Base-by-base conservation (phyloP, 2,888 invertebrate genomes). In the Perithous albicinctus region DNA sequence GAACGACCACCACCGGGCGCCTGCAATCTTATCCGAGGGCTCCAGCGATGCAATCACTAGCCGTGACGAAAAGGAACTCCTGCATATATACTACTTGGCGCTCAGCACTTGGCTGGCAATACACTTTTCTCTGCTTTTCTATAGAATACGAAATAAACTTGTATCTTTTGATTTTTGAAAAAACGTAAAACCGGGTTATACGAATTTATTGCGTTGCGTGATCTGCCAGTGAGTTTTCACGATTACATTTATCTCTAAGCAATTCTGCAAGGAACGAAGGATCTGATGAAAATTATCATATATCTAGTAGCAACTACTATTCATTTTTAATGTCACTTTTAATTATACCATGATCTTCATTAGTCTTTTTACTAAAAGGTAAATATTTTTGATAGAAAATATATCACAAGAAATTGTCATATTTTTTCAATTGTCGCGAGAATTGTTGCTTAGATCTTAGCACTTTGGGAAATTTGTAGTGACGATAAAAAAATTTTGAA, bases 41-140 rank as follows among this genome's bases (percentile, higher is more conserved):
- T 74, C 46, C 63, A 48, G 32, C 78, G 73, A 78, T 74, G 81
- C 78, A 59, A 74, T 82, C 81, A 70, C 81, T 51, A 70, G 43
- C 81, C 81, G 81, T 82, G 81, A 82, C 81, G 78, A 74, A 41
- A 82, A 78, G 78, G 64, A 82, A 74, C 77, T 81, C 23, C 69
- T 51, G 69, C 67, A 66, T 66, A 38, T 20, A 32, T 54, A 41
- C 54, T 59, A 35, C 72, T 23, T 38, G 29, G 41, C 54, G 26
- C 38, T 6, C 59, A 15, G 26, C 41, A 35, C 51, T 56, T 29
- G 26, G 69, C 23, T 41, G 15, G 10, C 15, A n/a, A 23, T 20
- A 35, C 8, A 41, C 38, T 59, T 59, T n/a, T 38, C 23, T 63
- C 8, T 2, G 1, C 3, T 74, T 63, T 54, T 26, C 72, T 61